These are phyloP conservation scores for Dreissena rostriformis DNA, from an alignment of 1,140 invertebrate genomes.

Conservation along the genomic window DNA sequence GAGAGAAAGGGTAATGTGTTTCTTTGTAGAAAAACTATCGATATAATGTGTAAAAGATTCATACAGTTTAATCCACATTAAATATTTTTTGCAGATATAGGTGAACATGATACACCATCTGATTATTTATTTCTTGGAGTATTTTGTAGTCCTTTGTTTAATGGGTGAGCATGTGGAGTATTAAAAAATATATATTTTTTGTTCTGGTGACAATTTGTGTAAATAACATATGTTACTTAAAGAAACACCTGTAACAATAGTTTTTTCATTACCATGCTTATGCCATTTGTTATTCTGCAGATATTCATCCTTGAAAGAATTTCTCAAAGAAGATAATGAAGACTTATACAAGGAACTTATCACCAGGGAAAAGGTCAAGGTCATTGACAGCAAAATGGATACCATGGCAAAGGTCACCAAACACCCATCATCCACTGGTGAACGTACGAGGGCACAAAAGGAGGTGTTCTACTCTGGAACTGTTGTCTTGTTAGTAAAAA, in stretches of 20 bases:
- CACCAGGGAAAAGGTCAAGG: constrained; percentile 14
- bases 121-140: no score
- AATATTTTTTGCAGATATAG: no score
- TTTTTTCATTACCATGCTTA: not conserved
- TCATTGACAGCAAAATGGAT: constrained; percentile 43
- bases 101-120: no score
- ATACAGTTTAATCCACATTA: no score
- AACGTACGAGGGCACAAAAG: constrained; percentile 16
- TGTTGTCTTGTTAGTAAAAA: constrained; percentile 33
- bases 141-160: no score
- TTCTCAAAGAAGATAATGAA: constrained; percentile 44
- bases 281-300: constrained; percentile 4
- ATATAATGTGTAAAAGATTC: no score
- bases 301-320: constrained; percentile 37
- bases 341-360: constrained; percentile 46
- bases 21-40: no score
- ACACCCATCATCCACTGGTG: not conserved
- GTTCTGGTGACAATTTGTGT: not conserved
- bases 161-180: no score
- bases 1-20: constrained; percentile 20
- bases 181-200: not conserved
- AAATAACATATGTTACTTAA: not conserved
- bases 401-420: constrained; percentile 49
- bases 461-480: constrained; percentile 47
- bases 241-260: not conserved